Evolutionary conservation across 2,113 vertebrate genomes (phyloP), one percentile per base, ranked within the genome.

Genomic region (Micronycteris hirsuta): DNA sequence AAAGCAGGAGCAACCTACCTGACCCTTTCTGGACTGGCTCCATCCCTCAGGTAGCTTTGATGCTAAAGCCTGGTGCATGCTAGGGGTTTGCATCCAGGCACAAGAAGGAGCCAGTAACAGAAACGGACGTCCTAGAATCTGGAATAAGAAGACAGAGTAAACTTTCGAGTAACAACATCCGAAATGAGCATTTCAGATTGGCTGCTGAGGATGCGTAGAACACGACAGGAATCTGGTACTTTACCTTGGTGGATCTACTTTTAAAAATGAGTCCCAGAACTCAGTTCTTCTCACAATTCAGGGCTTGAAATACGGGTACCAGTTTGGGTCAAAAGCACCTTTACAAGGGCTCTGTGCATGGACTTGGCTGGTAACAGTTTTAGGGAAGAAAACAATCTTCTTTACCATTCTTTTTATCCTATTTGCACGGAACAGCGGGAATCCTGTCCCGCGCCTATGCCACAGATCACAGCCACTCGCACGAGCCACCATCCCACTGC

Each of bases 21-120:
- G 98, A 97, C 97, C 95, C 98, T 97, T 97, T 98, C 95, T 96
- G 97, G 97, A 97, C 97, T 98, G 97, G 98, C 98, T 98, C 98
- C 98, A 97, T 98, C 95, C 97, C 97, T 98, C 98, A 97, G 95
- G 97, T 74, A 98, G 97, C 95, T 97, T 84, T 98, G 97, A 95
- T 56, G 38, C 97, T 98, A 98, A 93, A 97, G 97, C 95, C 97
- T 95, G 92, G 96, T 96, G 97, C 97, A 96, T 98, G 97, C 3
- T 98, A 97, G 96, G 97, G 97, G 70, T 87, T 96, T 97, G 67
- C 97, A 97, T 97, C 98, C 98, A 97, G 97, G 98, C 96, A 36
- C 88, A 70, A 92, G 88, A 94, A 92, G 92, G 95, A 96, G 94
- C 96, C 96, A 98, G 96, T 97, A 54, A 97, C 96, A 98, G 97